Base-by-base conservation (phyloP, 2,113 vertebrate species). In the Platanista minor region DNA sequence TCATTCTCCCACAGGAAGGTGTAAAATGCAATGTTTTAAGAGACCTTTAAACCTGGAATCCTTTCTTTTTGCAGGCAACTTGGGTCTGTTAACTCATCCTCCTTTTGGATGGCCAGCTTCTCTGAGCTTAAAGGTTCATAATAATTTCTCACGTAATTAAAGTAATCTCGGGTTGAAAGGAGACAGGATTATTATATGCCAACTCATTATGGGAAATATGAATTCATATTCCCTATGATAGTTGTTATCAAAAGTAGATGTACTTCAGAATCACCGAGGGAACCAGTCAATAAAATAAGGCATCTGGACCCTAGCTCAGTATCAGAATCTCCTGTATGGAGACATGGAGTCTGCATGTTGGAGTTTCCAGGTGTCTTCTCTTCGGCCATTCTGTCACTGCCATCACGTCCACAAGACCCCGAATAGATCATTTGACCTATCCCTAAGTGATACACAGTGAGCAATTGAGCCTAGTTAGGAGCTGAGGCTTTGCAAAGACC, bases 71-170 rank as follows among this genome's bases (percentile, higher is more conserved):
- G 15, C 1, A n/a, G 84, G 54, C 6, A 49, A 1, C 39, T 81
- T 66, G 21, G 8, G 8, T 78, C 66, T 64, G 20, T 59, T 12
- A 2, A 27, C 23, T 95, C 27, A 88, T 64, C n/a, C 46, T 95
- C 78, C 57, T 81, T 81, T 43, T 89, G 21, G 49, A 71, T 83
- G 33, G 6, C 52, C 59, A 86, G 27, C 21, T 66, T 89, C 61
- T 86, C 25, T 82, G 66, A 8, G 23, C 3, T 82, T 59, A 86
- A 66, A 15, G 0, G 27, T 80, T 39, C 36, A 84, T 62, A 87
- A 61, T 82, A 52, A 67, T 62, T 91, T 85, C 77, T 95, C 52
- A 88, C 72, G 57, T 43, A 57, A 88, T 88, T 90, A 72, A 87
- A 75, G 91, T 66, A 46, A 66, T 31, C 18, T 18, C 52, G 64